A percentile compares a stretch with the other conserved stretches of the same genome.
Evolutionary conservation across 2,113 vertebrate genomes (phyloP).

Genomic region (Corapipo altera): DNA sequence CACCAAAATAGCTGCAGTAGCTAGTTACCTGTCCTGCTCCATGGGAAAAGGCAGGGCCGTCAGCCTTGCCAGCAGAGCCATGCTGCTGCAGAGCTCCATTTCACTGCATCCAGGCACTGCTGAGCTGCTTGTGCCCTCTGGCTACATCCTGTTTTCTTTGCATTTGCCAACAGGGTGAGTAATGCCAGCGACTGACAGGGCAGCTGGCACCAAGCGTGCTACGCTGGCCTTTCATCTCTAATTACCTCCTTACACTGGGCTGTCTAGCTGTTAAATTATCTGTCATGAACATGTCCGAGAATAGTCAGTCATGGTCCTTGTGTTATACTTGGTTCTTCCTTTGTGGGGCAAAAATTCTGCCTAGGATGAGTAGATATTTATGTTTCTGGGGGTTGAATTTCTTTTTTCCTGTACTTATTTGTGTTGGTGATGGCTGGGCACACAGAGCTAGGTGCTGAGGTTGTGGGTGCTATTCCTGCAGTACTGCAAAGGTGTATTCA

Average conservation of each 20-base stretch:
- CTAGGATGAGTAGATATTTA: background rate
- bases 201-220: constrained; percentile 26
- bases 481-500: background rate
- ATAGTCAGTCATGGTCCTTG: background rate
- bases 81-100: background rate
- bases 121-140: background rate
- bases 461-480: background rate
- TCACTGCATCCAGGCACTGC: background rate
- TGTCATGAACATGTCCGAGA: background rate
- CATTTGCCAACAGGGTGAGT: background rate
- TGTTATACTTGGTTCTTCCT: background rate
- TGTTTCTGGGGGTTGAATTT: background rate
- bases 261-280: constrained; percentile 11
- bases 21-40: background rate
- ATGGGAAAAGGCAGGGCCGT: background rate
- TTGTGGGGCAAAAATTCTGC: background rate
- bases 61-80: background rate
- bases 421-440: background rate
- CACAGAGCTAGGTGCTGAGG: background rate
- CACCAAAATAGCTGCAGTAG: background rate
- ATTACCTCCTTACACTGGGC: background rate
- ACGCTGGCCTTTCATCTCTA: constrained; percentile 19
- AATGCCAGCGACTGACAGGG: background rate
- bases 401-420: background rate
- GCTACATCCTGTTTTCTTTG: constrained; percentile 33